Evolutionary conservation across 2,797 vertebrate genomes (phyloP).

Genomic region (Eleutherodactylus coqui): DNA sequence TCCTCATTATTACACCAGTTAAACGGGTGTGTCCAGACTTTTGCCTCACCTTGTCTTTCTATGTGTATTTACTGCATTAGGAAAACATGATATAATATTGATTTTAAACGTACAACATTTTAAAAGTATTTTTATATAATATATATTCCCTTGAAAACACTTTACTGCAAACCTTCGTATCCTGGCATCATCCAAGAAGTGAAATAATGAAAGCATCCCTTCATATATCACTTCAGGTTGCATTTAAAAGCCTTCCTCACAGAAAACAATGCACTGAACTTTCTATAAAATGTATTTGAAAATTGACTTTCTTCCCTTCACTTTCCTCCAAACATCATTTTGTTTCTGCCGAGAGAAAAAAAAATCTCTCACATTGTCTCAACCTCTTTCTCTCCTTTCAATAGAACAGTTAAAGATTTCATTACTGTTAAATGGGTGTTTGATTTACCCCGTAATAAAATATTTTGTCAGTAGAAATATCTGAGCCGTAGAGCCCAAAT

Average conservation of each 20-base stretch:
- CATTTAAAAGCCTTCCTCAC: background rate
- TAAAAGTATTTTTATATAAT: background rate
- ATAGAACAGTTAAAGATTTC: slow-evolving; percentile 61
- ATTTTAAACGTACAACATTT: too few species aligned
- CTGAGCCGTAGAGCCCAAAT: background rate
- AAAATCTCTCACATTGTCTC: slow-evolving; percentile 47
- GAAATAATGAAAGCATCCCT: background rate
- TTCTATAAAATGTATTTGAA: slow-evolving; percentile 40
- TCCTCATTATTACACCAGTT: too few species aligned
- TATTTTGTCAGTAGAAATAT: slow-evolving; percentile 31
- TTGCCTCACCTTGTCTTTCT: too few species aligned
- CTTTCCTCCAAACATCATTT: slow-evolving; percentile 40
- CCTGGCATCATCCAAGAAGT: too few species aligned
- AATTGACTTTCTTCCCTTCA: slow-evolving; percentile 44
- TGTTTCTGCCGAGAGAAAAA: slow-evolving; percentile 19
- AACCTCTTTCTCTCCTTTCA: slow-evolving; percentile 53
- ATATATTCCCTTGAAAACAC: background rate
- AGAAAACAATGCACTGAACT: slow-evolving; percentile 37
- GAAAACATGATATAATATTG: too few species aligned
- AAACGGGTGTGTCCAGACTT: too few species aligned
- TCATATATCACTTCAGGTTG: background rate
- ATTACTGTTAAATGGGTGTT: slow-evolving; percentile 56
- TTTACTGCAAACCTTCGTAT: too few species aligned
- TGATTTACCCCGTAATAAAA: slow-evolving; percentile 45
- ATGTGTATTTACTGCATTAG: too few species aligned